Percentiles rank a stretch among this genome's conserved stretches.
Conservation (phyloP, 2,113 vertebrate species). For the Hippopotamus amphibius region DNA sequence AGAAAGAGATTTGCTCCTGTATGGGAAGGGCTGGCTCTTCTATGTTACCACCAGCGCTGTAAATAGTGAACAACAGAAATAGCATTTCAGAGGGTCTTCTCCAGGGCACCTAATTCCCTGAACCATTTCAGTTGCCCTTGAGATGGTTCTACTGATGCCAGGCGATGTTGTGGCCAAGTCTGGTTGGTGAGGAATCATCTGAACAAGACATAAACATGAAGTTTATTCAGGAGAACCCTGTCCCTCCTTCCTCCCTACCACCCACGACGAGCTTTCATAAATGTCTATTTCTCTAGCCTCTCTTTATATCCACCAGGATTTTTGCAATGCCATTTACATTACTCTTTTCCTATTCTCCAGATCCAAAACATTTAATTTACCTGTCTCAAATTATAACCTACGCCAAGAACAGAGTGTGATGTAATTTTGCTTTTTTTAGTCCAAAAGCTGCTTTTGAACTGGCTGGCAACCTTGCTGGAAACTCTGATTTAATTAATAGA, state of each 20-base stretch:
- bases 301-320: not conserved
- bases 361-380: not conserved
- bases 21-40: rapidly evolving
- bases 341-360: not conserved
- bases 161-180: not conserved
- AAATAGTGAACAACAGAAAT: not conserved
- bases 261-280: not conserved
- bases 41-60: not conserved
- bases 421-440: not conserved
- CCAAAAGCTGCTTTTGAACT: not conserved
- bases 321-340: not conserved
- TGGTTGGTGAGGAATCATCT: not conserved
- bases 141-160: not conserved
- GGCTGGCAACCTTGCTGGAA: not conserved
- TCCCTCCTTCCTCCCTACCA: rapidly evolving
- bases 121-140: not conserved
- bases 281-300: not conserved
- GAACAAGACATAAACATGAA: not conserved
- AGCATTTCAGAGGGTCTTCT: not conserved
- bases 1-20: not conserved
- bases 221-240: not conserved
- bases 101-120: no score
- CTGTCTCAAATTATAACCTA: not conserved
- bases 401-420: not conserved
- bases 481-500: not conserved